Evolutionary conservation across 2,113 vertebrate species (phyloP).

Genomic region (Myanophis thanlyinensis): DNA sequence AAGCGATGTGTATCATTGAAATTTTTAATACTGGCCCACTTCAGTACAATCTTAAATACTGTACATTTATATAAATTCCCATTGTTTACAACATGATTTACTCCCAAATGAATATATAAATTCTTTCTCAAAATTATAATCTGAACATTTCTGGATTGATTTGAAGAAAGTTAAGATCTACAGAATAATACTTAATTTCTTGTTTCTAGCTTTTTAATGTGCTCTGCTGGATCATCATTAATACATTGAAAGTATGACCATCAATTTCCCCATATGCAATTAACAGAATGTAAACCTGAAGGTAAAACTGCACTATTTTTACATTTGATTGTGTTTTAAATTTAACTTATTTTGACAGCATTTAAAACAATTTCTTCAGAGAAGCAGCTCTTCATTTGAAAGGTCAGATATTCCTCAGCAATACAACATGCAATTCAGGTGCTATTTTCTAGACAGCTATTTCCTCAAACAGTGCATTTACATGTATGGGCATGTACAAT

Average conservation of each 20-base stretch:
- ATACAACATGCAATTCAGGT: background rate
- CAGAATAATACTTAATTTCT: background rate
- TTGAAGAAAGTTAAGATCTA: background rate
- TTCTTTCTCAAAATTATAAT: background rate
- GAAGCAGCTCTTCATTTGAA: background rate
- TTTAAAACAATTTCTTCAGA: background rate
- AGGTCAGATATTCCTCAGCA: background rate
- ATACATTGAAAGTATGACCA: background rate
- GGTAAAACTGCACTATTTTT: background rate
- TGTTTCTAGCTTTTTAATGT: background rate
- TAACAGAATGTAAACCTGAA: background rate
- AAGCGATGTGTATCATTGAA: background rate
- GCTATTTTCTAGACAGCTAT: conserved; percentile 7
- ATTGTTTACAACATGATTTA: background rate
- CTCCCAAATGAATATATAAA: background rate
- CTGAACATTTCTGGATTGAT: background rate
- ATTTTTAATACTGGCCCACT: background rate
- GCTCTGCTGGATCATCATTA: background rate
- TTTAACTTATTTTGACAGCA: background rate
- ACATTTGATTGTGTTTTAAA: background rate
- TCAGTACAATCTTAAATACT: background rate
- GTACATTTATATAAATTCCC: background rate
- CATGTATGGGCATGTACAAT: conserved; percentile 6
- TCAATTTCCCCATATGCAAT: background rate
- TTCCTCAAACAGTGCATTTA: background rate